Evolutionary conservation across 92 coral and sea anemone genomes (phyloP), one percentile per base, ranked within the genome.

Genomic region (Palythoa grandiflora): DNA sequence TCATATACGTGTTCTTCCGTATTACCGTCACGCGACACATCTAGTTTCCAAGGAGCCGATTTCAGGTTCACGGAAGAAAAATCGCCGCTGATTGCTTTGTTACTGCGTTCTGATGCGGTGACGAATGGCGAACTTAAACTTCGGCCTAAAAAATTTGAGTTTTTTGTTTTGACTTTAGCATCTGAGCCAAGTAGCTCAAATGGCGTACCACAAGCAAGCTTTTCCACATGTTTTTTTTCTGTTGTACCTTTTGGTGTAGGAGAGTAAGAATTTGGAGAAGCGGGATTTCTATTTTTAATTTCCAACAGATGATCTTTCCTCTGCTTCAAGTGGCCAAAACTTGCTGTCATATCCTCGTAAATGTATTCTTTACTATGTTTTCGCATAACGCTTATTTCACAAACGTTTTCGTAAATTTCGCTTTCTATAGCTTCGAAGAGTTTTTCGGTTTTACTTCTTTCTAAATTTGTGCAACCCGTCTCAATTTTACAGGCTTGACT

Each of bases 221-320:
- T 63, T 20, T 20, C 12, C 8, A 38, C 9, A n/a, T 2, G 17
- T 16, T 1, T 3, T 52, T 54, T 77, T 81, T 68, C 76, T 2
- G 9, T 8, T 28, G 52, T 44, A 2, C 39, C n/a, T 65, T 81
- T 65, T 5, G 86, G 86, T 65, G 47, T 28, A 7, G 28, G 60
- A 21, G 86, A 81, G 21, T 81, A 81, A 14, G 76, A 3, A 17
- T 81, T 81, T 44, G 86, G 86, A 37, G 59, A 66, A 3, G 74
- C 76, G 1, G 75, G 16, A 14, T 21, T 47, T 66, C 86, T 71
- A 5, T n/a, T 20, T 53, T 81, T 53, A 8, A 28, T 66, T 44
- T 44, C n/a, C 16, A 37, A 35, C 3, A 9, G 44, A 47, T 68
- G 20, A 37, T 28, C 61, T 9, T 68, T 68, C 16, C 17, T 5